These are phyloP conservation scores for Caenorhabditis remanei DNA, from an alignment of 1,140 invertebrate genomes.

Conservation along the genomic window DNA sequence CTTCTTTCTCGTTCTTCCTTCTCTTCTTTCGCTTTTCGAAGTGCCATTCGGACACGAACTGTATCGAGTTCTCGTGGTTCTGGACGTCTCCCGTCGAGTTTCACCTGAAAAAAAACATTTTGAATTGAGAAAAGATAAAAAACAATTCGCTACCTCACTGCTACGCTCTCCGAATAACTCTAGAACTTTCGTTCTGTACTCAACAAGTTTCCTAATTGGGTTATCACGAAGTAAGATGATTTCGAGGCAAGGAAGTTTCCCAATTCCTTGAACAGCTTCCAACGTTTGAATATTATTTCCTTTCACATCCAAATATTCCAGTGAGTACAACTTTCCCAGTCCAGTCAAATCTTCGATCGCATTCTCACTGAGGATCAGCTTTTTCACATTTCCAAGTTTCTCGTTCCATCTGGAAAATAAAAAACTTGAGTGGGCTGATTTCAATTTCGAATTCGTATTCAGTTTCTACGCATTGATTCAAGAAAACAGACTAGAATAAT, in stretches of 20 bases:
- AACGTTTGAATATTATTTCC: slow-evolving; percentile 84
- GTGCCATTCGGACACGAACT: slow-evolving; percentile 88
- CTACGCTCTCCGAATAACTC: slow-evolving; percentile 86
- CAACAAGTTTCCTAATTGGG: slow-evolving; percentile 87
- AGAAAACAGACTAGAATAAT: no score
- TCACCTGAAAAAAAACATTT: slow-evolving; percentile 81
- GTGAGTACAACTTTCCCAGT: slow-evolving; percentile 87
- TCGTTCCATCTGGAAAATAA: slow-evolving; percentile 82
- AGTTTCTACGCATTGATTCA: no score
- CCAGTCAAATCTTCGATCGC: slow-evolving; percentile 84
- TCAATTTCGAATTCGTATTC: no score
- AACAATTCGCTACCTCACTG: slow-evolving; percentile 66
- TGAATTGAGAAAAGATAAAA: neutral
- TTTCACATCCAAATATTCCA: slow-evolving; percentile 88
- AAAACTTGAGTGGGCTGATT: neutral
- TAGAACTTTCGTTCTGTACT: slow-evolving; percentile 91
- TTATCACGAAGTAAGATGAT: slow-evolving; percentile 88
- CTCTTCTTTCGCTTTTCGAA: slow-evolving; percentile 84
- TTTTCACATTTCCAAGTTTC: slow-evolving; percentile 89
- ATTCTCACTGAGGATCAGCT: slow-evolving; percentile 89
- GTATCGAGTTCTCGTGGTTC: slow-evolving; percentile 91
- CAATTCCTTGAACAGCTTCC: slow-evolving; percentile 86
- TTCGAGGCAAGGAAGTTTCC: slow-evolving; percentile 88
- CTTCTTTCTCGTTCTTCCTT: slow-evolving; percentile 70
- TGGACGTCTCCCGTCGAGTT: slow-evolving; percentile 88